phyloP scores from a whole-genome alignment of 2,797 vertebrate genomes.

The Coreius guichenoti region DNA sequence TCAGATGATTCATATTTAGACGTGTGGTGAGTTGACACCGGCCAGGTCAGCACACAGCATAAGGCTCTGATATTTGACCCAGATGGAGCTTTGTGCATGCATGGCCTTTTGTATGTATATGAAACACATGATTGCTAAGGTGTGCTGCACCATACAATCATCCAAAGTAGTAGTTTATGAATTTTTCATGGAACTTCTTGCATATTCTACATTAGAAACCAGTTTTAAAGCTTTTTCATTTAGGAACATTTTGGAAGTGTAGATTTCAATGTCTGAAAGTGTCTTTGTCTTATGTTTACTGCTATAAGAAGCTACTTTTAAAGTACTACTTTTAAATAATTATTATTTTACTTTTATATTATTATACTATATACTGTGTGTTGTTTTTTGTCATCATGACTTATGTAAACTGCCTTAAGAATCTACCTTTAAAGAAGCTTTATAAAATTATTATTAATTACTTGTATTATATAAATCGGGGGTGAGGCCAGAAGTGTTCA shows the following conservation, averaged over 20 bases:
- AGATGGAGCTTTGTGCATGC: slow-evolving; percentile 59
- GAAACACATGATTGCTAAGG: slow-evolving; percentile 69
- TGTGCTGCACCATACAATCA: slow-evolving; percentile 56
- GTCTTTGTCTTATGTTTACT: background rate
- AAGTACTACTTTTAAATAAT: background rate
- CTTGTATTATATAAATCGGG: background rate
- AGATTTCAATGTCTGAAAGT: background rate
- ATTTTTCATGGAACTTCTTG: background rate
- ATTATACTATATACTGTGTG: background rate
- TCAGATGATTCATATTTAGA: slow-evolving; percentile 53
- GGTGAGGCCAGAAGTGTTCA: background rate
- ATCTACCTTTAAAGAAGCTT: background rate
- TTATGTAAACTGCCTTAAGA: background rate
- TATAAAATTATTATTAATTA: background rate
- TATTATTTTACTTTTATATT: too few species aligned
- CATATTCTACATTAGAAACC: slow-evolving; percentile 7
- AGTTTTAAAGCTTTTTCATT: background rate
- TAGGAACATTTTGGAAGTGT: background rate
- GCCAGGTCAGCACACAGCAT: slow-evolving; percentile 60
- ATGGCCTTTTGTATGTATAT: slow-evolving; percentile 62
- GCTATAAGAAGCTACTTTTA: background rate
- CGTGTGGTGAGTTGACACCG: slow-evolving; percentile 56
- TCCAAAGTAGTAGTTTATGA: background rate
- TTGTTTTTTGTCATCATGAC: background rate
- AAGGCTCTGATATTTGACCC: slow-evolving; percentile 65